Evolutionary conservation across 2,797 vertebrate species (phyloP), one percentile per base, ranked within the genome.

Genomic region (Danionella dracula): DNA sequence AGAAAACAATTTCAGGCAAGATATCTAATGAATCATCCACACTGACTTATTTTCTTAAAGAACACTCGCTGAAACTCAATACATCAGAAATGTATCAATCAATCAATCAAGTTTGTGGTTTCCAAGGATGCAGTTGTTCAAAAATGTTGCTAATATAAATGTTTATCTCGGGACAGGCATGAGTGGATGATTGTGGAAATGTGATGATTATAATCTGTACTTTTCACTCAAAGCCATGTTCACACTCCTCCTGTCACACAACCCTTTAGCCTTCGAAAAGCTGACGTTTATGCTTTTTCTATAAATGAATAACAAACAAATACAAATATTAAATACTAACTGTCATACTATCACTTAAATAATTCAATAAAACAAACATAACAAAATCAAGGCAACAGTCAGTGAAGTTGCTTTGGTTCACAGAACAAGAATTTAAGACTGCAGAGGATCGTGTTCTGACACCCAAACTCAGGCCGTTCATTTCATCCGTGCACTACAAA

Each of bases 11-110:
- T n/a, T n/a, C n/a, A n/a, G n/a, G n/a, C n/a, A n/a, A n/a, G n/a
- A n/a, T n/a, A n/a, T n/a, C n/a, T n/a, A n/a, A 75, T 73, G 81
- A 77, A 82, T 80, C 66, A 85, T 83, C 86, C 84, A 87, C 74
- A 84, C 59, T 81, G 71, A 84, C 63, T 81, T 80, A 35, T 9
- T 55, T 80, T 74, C 83, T 87, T 87, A 89, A 87, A 86, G 84
- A 84, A 78, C 70, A 73, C 76, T n/a, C n/a, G n/a, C n/a, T n/a
- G n/a, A n/a, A n/a, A n/a, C n/a, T 27, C 23, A 27, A 27, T 27
- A 27, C 6, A 27, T n/a, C n/a, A n/a, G n/a, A n/a, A n/a, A n/a
- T n/a, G n/a, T n/a, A n/a, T n/a, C n/a, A n/a, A n/a, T n/a, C n/a
- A n/a, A n/a, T n/a, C n/a, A n/a, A n/a, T n/a, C n/a, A n/a, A n/a